Percentiles rank a stretch among this genome's conserved stretches.
These are phyloP conservation scores for Lysandra bellargus DNA, from an alignment of 2,888 invertebrate genomes.

Conservation along the genomic window DNA sequence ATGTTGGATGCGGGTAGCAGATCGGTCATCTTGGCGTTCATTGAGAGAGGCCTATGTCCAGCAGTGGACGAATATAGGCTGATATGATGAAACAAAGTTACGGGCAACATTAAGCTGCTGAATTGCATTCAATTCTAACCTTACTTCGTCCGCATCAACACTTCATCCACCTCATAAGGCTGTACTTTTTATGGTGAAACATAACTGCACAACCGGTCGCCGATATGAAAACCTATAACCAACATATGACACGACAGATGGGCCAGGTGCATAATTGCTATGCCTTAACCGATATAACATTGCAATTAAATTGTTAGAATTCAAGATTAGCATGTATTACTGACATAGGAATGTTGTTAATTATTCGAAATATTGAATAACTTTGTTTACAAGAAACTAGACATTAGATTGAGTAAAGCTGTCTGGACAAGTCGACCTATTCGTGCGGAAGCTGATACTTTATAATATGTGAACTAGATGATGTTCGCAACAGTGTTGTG, in stretches of 20 bases:
- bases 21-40: too few relatives aligned
- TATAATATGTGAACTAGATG: too few relatives aligned
- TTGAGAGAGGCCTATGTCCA: too few relatives aligned
- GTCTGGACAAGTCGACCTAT: background rate
- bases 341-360: background rate
- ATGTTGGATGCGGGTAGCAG: too few relatives aligned
- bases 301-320: slow-evolving; percentile 16
- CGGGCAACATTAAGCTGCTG: too few relatives aligned
- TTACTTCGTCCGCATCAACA: background rate
- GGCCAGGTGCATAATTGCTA: slow-evolving; percentile 2
- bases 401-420: background rate
- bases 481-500: too few relatives aligned
- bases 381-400: background rate
- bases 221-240: slow-evolving; percentile 9
- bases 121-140: too few relatives aligned
- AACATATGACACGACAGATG: slow-evolving; percentile 12
- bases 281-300: background rate
- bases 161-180: background rate
- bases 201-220: background rate
- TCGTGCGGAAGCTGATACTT: background rate
- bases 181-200: background rate
- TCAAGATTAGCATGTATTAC: background rate
- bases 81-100: too few relatives aligned
- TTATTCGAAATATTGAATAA: background rate
- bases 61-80: too few relatives aligned